Conservation (phyloP, 2,888 invertebrate genomes). For the Lypha dubia region DNA sequence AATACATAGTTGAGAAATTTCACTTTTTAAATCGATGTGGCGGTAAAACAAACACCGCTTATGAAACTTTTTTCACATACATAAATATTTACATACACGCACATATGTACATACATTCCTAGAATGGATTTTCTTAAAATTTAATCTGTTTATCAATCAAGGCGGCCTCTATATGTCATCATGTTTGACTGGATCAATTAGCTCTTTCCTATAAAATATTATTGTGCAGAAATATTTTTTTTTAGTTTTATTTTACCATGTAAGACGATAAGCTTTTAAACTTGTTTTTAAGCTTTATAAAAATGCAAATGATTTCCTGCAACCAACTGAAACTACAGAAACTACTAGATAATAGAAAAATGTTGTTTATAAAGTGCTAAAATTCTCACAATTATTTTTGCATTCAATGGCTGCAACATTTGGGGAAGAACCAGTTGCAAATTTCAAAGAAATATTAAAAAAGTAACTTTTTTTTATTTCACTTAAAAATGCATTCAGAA, state of each 20-base stretch:
- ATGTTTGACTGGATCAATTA: background rate
- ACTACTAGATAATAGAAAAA: background rate
- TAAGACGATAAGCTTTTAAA: conserved; percentile 10
- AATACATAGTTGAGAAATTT: conserved; percentile 61
- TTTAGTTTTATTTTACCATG: background rate
- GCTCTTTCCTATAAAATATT: background rate
- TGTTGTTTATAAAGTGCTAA: background rate
- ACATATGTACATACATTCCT: too few species aligned
- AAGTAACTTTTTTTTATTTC: background rate
- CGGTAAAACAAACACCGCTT: background rate
- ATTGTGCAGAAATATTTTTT: background rate
- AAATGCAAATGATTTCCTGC: conserved; percentile 27
- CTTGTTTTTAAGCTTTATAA: conserved; percentile 8
- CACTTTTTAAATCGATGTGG: conserved; percentile 48
- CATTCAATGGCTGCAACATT: background rate
- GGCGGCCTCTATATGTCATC: background rate
- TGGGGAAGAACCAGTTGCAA: background rate
- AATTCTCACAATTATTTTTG: conserved; percentile 1
- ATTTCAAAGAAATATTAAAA: background rate
- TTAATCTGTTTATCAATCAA: background rate
- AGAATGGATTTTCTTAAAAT: background rate
- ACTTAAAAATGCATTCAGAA: background rate
- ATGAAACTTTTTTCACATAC: too few species aligned
- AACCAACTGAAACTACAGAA: background rate
- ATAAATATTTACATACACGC: too few species aligned